phyloP scores from a whole-genome alignment of 2,888 invertebrate species.

The Catocala fraxini region DNA sequence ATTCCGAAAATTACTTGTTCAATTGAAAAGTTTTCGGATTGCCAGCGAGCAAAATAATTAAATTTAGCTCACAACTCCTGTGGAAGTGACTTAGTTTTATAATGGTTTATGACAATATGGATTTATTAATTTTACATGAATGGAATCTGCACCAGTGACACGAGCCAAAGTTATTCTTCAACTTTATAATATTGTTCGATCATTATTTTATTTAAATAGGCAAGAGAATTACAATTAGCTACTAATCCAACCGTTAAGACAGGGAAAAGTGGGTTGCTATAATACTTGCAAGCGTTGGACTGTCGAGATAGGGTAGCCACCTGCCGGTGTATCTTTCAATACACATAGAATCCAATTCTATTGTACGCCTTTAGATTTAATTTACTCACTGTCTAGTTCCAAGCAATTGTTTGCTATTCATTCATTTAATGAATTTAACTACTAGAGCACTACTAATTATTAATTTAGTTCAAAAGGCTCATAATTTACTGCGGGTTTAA shows the following conservation, averaged over 20 bases:
- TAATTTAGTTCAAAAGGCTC: too few species aligned
- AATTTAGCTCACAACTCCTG: slow-evolving; percentile 53
- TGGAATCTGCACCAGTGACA: slow-evolving; percentile 6
- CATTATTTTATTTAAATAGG: not conserved
- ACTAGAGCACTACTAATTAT: not conserved
- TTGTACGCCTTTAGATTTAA: slow-evolving; percentile 25
- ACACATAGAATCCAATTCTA: slow-evolving; percentile 18
- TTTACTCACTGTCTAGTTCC: not conserved
- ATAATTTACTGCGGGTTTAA: too few species aligned
- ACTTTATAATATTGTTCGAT: not conserved
- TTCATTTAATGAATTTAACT: not conserved
- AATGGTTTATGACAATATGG: slow-evolving; percentile 47
- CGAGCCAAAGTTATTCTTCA: slow-evolving; percentile 2
- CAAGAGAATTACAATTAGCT: slow-evolving; percentile 13
- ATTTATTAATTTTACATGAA: slow-evolving; percentile 30
- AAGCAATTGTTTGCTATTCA: too few species aligned
- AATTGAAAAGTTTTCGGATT: slow-evolving; percentile 61
- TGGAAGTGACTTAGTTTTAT: slow-evolving; percentile 45
- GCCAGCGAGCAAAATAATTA: slow-evolving; percentile 59
- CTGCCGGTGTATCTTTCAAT: slow-evolving; percentile 24
- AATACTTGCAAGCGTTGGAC: slow-evolving; percentile 32
- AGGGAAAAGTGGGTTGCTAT: slow-evolving; percentile 37
- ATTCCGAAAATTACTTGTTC: slow-evolving; percentile 57
- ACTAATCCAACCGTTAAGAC: slow-evolving; percentile 29
- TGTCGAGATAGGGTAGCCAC: slow-evolving; percentile 37